Conservation (phyloP, 2,888 invertebrate genomes). For the Ectobius pallidus region DNA sequence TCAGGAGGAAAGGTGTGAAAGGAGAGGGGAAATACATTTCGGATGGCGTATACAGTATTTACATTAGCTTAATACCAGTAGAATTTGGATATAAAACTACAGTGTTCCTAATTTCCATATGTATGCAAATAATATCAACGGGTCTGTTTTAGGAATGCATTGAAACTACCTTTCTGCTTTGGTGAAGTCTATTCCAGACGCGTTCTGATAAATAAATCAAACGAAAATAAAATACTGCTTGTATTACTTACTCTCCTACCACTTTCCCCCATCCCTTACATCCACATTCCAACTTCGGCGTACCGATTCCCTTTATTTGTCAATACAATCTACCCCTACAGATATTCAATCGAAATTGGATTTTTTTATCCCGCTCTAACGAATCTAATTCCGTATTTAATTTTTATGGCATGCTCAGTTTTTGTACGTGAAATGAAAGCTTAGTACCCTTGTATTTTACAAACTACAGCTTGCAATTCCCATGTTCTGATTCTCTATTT, state of each 20-base stretch:
- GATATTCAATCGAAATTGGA: slow-evolving; percentile 19
- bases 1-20: too few species aligned
- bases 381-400: slow-evolving; percentile 19
- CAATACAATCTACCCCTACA: neutral
- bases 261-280: too few species aligned
- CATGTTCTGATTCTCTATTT: too few species aligned
- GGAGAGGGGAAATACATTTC: too few species aligned
- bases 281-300: neutral
- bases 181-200: neutral
- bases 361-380: slow-evolving; percentile 7
- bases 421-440: slow-evolving; percentile 14
- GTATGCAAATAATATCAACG: neutral
- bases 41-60: too few species aligned
- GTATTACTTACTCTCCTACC: slow-evolving; percentile 12
- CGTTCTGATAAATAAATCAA: slow-evolving; percentile 1
- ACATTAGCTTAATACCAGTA: too few species aligned
- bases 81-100: too few species aligned
- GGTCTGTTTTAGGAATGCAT: neutral
- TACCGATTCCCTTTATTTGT: slow-evolving; percentile 12
- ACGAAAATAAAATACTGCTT: neutral
- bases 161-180: neutral
- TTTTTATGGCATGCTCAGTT: slow-evolving; percentile 5
- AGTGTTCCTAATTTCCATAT: neutral
- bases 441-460: neutral
- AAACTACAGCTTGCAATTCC: too few species aligned